These are phyloP conservation scores for Melinaea menophilus DNA, from an alignment of 2,888 invertebrate genomes.

Conservation along the genomic window DNA sequence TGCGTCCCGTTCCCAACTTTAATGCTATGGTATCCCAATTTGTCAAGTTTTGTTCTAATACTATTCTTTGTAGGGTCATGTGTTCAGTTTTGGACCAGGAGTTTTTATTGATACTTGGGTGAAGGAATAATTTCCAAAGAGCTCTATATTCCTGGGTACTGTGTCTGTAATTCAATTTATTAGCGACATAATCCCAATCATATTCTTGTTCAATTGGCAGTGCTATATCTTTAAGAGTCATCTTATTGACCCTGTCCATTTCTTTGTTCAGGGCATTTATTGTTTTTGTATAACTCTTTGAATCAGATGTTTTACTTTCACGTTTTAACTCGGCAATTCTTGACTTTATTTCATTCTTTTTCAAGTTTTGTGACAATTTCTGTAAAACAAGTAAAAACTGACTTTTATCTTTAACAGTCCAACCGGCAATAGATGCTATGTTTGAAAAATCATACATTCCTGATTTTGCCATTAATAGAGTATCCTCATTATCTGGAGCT, in stretches of 20 bases:
- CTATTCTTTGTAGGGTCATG: conserved; percentile 45
- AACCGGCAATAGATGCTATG: conserved; percentile 62
- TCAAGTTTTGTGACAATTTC: conserved; percentile 49
- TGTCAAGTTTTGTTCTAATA: conserved; percentile 61
- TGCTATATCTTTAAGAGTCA: conserved; percentile 48
- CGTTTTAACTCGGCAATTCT: conserved; percentile 44
- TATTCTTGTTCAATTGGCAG: conserved; percentile 64
- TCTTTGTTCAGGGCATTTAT: conserved; percentile 38
- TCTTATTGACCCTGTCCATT: conserved; percentile 40
- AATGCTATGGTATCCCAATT: conserved; percentile 83
- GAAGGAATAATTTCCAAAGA: conserved; percentile 84
- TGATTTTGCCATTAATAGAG: conserved; percentile 53
- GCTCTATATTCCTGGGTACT: conserved; percentile 80
- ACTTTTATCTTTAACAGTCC: conserved; percentile 79
- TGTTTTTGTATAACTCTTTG: conserved; percentile 27
- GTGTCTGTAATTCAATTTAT: conserved; percentile 74
- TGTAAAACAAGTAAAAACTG: conserved; percentile 70
- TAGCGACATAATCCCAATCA: conserved; percentile 79
- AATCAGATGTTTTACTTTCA: conserved; percentile 28
- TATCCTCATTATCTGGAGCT: conserved; percentile 80
- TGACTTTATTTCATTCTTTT: conserved; percentile 39
- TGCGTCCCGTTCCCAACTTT: conserved; percentile 76
- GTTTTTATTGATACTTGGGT: conserved; percentile 80
- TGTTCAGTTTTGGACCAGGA: conserved; percentile 57
- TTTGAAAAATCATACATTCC: conserved; percentile 69